phyloP scores from a whole-genome alignment of 2,888 invertebrate genomes.

The Drosophila quinaria region DNA sequence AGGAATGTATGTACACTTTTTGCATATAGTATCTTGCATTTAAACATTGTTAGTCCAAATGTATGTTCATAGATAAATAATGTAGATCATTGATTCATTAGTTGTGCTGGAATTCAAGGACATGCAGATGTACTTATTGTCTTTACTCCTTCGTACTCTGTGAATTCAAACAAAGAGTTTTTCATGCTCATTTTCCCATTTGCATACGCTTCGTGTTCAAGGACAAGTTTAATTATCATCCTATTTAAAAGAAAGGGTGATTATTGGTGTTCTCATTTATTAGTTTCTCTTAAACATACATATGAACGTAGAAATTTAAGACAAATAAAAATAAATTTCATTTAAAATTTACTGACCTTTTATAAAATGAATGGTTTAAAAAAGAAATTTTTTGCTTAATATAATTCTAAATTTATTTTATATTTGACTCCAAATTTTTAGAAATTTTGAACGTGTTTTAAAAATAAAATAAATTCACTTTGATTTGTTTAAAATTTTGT shows the following conservation, averaged over 20 bases:
- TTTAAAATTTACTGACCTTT: too few species aligned
- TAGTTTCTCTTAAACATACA: neutral
- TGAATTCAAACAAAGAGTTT: constrained; percentile 16
- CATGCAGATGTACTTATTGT: constrained; percentile 7
- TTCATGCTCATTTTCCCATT: constrained; percentile 40
- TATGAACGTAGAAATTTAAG: neutral
- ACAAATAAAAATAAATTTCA: neutral
- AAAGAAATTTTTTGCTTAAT: too few species aligned
- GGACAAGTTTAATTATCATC: constrained; percentile 24
- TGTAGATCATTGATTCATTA: constrained; percentile 6
- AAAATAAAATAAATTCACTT: neutral
- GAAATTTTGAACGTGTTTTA: neutral
- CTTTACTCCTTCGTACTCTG: neutral
- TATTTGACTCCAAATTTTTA: neutral
- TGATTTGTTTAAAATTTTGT: neutral
- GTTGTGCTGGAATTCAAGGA: constrained; percentile 9
- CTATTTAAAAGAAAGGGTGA: constrained; percentile 31
- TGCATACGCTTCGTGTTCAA: constrained; percentile 41
- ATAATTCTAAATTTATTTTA: neutral
- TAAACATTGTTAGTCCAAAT: neutral
- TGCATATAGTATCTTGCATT: neutral
- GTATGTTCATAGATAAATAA: neutral
- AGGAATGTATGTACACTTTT: too few species aligned
- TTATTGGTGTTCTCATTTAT: neutral
- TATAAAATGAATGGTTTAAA: neutral